A percentile compares a stretch with the other conserved stretches of the same genome.
phyloP scores from a whole-genome alignment of 1,140 invertebrate species.

The Oppia nitens region DNA sequence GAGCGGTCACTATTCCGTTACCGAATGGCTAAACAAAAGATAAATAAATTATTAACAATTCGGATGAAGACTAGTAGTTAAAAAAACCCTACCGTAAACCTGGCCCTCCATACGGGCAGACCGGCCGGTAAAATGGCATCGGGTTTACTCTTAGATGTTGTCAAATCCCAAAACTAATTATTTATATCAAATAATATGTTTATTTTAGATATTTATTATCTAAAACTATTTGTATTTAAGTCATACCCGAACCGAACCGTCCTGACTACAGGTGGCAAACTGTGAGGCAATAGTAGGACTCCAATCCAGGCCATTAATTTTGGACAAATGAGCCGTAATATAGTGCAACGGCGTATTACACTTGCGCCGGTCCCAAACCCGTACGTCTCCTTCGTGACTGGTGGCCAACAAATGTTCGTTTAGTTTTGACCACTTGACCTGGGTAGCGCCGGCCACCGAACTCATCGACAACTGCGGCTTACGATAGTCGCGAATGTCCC shows the following conservation, averaged over 20 bases:
- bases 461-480: constrained; percentile 61
- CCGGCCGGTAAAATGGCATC: constrained; percentile 64
- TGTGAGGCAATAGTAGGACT: constrained; percentile 58
- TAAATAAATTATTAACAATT: constrained; percentile 17
- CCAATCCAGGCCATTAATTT: constrained; percentile 87
- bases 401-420: constrained; percentile 68
- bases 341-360: constrained; percentile 64
- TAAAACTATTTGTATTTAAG: constrained; percentile 8
- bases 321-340: constrained; percentile 77
- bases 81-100: constrained; percentile 35
- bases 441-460: constrained; percentile 69
- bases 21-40: constrained; percentile 54
- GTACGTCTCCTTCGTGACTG: constrained; percentile 82
- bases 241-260: constrained; percentile 64
- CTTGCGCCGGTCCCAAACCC: constrained; percentile 77
- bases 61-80: not conserved
- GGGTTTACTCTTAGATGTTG: constrained; percentile 49
- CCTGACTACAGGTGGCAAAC: constrained; percentile 79
- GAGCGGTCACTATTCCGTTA: constrained; percentile 72
- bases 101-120: constrained; percentile 80
- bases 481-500: constrained; percentile 47
- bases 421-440: constrained; percentile 82
- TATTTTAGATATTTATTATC: not conserved
- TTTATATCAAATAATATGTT: constrained; percentile 15
- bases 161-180: constrained; percentile 62